These are phyloP conservation scores for Megathymus violae DNA, from an alignment of 1,140 invertebrate species.

Conservation along the genomic window DNA sequence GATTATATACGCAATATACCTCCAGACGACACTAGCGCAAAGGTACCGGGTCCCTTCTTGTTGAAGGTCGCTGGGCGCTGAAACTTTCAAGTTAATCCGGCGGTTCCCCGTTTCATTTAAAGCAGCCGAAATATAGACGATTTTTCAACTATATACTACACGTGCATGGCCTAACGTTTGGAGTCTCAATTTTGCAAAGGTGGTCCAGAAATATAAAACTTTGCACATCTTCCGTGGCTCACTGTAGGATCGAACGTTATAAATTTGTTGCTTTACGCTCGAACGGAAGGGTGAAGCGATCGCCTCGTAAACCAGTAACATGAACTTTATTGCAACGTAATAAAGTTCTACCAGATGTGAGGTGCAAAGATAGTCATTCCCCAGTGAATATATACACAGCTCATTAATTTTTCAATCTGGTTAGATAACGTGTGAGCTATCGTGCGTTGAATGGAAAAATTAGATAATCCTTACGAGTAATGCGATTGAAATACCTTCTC, in stretches of 20 bases:
- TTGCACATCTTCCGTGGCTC: slow-evolving; percentile 35
- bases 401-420: slow-evolving; percentile 55
- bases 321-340: slow-evolving; percentile 32
- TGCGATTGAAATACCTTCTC: slow-evolving; percentile 15
- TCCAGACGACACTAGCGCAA: too few species aligned
- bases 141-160: too few species aligned
- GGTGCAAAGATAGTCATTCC: slow-evolving; percentile 29
- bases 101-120: too few species aligned
- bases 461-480: slow-evolving; percentile 42
- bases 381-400: slow-evolving; percentile 31
- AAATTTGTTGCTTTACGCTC: slow-evolving; percentile 51
- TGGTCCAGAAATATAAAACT: too few species aligned
- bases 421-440: slow-evolving; percentile 48
- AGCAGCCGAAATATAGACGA: too few species aligned
- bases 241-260: slow-evolving; percentile 43
- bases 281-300: slow-evolving; percentile 33
- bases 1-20: too few species aligned
- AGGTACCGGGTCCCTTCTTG: too few species aligned
- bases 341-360: slow-evolving; percentile 10
- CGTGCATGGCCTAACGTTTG: too few species aligned
- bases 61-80: too few species aligned
- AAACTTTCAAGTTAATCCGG: too few species aligned
- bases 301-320: not conserved
- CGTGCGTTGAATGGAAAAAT: slow-evolving; percentile 43
- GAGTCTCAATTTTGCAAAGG: too few species aligned